Conservation (phyloP, 2,888 invertebrate species). For the Phaonia tiefii region DNA sequence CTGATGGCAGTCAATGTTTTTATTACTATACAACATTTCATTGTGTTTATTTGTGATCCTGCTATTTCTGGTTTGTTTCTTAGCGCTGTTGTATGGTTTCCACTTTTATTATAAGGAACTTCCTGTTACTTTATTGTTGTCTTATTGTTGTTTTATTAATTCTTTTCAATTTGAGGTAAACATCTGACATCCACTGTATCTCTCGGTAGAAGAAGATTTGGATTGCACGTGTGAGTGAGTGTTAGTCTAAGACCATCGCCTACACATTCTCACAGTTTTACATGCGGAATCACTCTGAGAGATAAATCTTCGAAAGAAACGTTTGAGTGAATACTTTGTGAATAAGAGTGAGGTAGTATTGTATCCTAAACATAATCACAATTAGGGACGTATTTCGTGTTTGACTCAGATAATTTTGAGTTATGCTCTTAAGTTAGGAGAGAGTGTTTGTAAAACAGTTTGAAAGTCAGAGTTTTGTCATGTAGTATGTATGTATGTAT, state of each 20-base stretch:
- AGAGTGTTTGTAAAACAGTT: not conserved
- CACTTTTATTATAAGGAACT: constrained; percentile 59
- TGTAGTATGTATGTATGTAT: too few relatives aligned
- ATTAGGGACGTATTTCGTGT: constrained; percentile 4
- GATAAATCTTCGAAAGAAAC: constrained; percentile 27
- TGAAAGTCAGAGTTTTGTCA: constrained; percentile 10
- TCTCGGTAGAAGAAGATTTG: not conserved
- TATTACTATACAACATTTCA: constrained; percentile 18
- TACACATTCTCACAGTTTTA: too few relatives aligned
- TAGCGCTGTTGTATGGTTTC: constrained; percentile 16
- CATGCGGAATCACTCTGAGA: not conserved
- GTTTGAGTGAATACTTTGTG: constrained; percentile 33
- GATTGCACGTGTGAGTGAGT: too few relatives aligned
- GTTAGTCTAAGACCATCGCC: too few relatives aligned
- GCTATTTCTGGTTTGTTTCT: constrained; percentile 23
- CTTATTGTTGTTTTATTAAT: constrained; percentile 49
- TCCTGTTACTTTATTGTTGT: constrained; percentile 57
- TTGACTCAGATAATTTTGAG: constrained; percentile 32
- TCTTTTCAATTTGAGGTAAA: constrained; percentile 43
- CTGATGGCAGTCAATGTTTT: constrained; percentile 26
- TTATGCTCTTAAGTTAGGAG: constrained; percentile 11
- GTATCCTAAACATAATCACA: not conserved
- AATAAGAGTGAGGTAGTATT: constrained; percentile 39
- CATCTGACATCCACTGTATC: not conserved
- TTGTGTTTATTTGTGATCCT: constrained; percentile 12